Evolutionary conservation across 2,113 vertebrate genomes (phyloP), one percentile per base, ranked within the genome.

Genomic region (Elaphurus davidianus): DNA sequence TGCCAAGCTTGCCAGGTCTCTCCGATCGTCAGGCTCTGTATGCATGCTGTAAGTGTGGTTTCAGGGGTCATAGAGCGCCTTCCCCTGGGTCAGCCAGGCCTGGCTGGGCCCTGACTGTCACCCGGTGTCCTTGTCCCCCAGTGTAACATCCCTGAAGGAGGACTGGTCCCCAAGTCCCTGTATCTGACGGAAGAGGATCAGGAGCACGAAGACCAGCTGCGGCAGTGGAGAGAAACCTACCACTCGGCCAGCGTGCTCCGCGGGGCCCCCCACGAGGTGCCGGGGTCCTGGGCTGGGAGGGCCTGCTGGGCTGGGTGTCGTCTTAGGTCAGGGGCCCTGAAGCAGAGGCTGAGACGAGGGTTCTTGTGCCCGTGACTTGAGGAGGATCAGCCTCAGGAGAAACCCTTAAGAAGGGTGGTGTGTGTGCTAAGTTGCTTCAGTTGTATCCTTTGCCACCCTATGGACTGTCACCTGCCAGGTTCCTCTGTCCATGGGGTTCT

Each of bases 81-180:
- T 94, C 21, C 47, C 59, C 28, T 87, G 74, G 45, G 45, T 82
- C 85, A 82, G 33, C 47, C 74, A n/a, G 43, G 60, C 33, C 43
- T 76, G 6, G 2, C n/a, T 40, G 28, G 55, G 30, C 47, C 14
- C 90, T 93, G 43, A 96, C 25, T 33, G 28, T 3, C 21, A 1
- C 67, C 19, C 3, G 52, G n/a, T 59, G 27, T 96, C 6, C 96
- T 64, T 88, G 40, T 85, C 9, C 30, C 87, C 10, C 97, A 99
- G 99, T 99, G 99, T 60, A 99, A 99, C 4, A 99, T 99, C 74
- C 99, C 99, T 0, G 99, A 99, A 59, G 99, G 99, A 55, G 99
- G 99, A 0, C 99, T 99, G 4, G 99, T 99, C 83, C 99, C 99
- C 94, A 99, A 99, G 96, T 98, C 99, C 0, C 98, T 99, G 4